These are phyloP conservation scores for Aethina tumida DNA, from an alignment of 1,140 invertebrate species.

Conservation along the genomic window DNA sequence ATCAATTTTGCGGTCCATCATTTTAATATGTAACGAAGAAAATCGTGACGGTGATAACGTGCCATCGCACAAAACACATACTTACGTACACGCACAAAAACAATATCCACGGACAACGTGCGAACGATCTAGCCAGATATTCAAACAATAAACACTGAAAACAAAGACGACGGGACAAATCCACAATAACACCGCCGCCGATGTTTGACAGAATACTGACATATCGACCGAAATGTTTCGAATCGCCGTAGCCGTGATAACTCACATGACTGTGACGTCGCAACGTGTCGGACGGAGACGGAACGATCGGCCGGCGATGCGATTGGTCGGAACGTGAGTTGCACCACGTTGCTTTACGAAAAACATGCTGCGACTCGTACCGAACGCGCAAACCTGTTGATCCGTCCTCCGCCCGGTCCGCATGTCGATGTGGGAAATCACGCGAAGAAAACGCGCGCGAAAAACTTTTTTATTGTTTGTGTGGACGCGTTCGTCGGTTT, in stretches of 20 bases:
- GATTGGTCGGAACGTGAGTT: not conserved
- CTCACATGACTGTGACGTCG: conserved; percentile 9
- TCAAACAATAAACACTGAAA: conserved; percentile 5
- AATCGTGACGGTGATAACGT: not conserved
- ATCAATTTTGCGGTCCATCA: not conserved
- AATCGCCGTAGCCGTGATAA: conserved; percentile 7
- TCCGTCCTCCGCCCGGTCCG: too few species aligned
- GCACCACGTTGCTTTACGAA: conserved; percentile 2
- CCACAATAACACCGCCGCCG: too few species aligned
- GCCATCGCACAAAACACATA: not conserved
- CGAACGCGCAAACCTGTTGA: too few species aligned
- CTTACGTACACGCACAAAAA: conserved; percentile 6
- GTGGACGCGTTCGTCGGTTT: too few species aligned
- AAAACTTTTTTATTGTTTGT: too few species aligned
- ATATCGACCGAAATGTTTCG: conserved; percentile 8
- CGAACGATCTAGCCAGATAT: too few species aligned
- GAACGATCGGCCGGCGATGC: too few species aligned
- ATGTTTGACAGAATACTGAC: conserved; percentile 7
- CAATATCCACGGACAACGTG: not conserved
- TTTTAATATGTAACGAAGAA: conserved; percentile 1
- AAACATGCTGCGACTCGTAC: conserved; percentile 5
- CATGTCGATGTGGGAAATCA: too few species aligned
- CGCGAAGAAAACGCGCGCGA: too few species aligned
- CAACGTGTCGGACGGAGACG: conserved; percentile 6
- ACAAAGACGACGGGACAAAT: conserved; percentile 6